These are phyloP conservation scores for Neofelis nebulosa DNA, from an alignment of 2,113 vertebrate species.

Conservation along the genomic window DNA sequence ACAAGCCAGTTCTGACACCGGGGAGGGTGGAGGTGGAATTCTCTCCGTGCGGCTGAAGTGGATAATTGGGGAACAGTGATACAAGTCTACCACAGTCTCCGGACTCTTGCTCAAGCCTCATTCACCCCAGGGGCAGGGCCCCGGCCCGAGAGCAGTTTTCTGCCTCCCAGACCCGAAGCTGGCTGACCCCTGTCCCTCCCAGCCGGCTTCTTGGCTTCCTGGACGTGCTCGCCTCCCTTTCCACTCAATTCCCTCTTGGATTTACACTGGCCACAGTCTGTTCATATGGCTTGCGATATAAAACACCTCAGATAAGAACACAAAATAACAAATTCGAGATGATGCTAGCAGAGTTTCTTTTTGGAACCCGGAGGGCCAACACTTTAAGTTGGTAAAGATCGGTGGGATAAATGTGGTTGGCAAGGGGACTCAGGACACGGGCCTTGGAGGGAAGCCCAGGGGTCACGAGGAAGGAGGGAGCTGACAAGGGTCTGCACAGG, in stretches of 20 bases:
- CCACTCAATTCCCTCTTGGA: not conserved
- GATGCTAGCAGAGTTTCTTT: not conserved
- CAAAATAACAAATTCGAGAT: not conserved
- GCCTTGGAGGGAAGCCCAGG: not conserved
- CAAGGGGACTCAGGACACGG: not conserved
- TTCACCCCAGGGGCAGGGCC: not conserved
- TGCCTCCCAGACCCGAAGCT: not conserved
- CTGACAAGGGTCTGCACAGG: not conserved
- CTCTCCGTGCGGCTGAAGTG: not conserved
- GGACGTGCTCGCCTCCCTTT: not conserved
- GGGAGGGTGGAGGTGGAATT: not conserved
- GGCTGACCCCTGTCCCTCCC: not conserved
- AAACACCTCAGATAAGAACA: not conserved
- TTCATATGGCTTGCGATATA: not conserved
- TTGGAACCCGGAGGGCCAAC: not conserved
- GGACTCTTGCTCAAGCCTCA: not conserved
- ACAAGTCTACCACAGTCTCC: not conserved
- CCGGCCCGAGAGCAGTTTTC: not conserved
- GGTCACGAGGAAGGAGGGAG: not conserved
- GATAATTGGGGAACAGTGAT: not conserved
- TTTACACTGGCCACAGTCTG: not conserved
- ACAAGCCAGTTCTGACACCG: too few species aligned
- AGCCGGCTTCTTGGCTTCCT: not conserved
- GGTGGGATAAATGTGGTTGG: not conserved
- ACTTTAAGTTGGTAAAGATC: not conserved